Evolutionary conservation across 2,797 vertebrate genomes (phyloP).

Genomic region (Trachops cirrhosus): DNA sequence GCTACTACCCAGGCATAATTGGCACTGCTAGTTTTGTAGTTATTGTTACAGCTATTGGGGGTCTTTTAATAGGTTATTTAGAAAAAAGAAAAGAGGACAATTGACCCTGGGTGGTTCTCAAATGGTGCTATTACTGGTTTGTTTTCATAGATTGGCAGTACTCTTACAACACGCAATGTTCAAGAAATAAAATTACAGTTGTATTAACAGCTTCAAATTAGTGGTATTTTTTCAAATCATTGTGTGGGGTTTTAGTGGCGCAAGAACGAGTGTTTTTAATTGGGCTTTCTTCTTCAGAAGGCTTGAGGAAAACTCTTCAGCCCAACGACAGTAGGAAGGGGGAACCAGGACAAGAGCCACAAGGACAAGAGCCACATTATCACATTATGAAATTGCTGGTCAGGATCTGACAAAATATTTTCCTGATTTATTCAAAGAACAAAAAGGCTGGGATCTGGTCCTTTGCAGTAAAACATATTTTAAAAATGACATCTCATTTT

Average conservation of each 20-base stretch:
- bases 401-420: not conserved
- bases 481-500: slow-evolving; percentile 18
- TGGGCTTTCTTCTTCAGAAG: slow-evolving; percentile 27
- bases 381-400: not conserved
- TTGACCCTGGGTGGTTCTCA: slow-evolving; percentile 72
- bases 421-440: not conserved
- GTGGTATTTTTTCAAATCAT: slow-evolving; percentile 69
- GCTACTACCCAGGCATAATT: slow-evolving; percentile 60
- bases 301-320: slow-evolving; percentile 43
- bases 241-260: slow-evolving; percentile 60
- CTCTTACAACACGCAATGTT: slow-evolving; percentile 65
- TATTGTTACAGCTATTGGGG: slow-evolving; percentile 67
- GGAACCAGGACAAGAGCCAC: not conserved
- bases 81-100: slow-evolving; percentile 75
- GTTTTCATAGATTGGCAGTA: slow-evolving; percentile 72
- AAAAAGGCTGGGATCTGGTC: slow-evolving; percentile 1
- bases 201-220: slow-evolving; percentile 77
- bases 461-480: slow-evolving; percentile 23
- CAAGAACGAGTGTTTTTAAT: slow-evolving; percentile 63
- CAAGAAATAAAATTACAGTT: slow-evolving; percentile 76
- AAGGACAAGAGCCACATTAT: not conserved
- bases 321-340: not conserved
- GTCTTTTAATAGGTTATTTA: slow-evolving; percentile 76
- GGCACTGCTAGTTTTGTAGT: slow-evolving; percentile 52
- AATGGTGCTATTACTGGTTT: slow-evolving; percentile 76